Percentiles rank a stretch among this genome's conserved stretches.
phyloP scores from a whole-genome alignment of 2,888 invertebrate species.

The Drosophila heteroneura region DNA sequence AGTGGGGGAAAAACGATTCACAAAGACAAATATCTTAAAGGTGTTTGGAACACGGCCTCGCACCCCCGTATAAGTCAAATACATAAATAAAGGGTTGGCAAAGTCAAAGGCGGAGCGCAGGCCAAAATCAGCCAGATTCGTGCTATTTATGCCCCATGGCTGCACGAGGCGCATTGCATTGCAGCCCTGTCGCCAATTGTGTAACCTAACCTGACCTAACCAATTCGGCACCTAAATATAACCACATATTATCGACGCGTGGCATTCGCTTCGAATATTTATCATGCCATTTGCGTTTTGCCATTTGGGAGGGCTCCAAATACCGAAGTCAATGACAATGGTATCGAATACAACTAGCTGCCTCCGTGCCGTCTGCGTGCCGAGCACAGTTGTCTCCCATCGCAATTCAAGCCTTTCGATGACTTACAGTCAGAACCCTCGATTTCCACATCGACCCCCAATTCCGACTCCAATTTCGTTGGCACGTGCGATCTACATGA shows the following conservation, averaged over 20 bases:
- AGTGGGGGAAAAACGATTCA: neutral
- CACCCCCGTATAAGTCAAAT: neutral
- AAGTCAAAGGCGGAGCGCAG: slow-evolving; percentile 2
- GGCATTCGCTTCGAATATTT: slow-evolving; percentile 59
- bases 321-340: slow-evolving; percentile 53
- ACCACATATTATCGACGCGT: slow-evolving; percentile 42
- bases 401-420: slow-evolving; percentile 51
- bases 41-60: neutral
- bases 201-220: slow-evolving; percentile 10
- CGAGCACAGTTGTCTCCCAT: slow-evolving; percentile 20
- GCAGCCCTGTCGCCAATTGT: slow-evolving; percentile 28
- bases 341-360: slow-evolving; percentile 5
- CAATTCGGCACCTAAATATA: slow-evolving; percentile 43
- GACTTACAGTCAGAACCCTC: slow-evolving; percentile 11
- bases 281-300: slow-evolving; percentile 48
- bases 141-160: slow-evolving; percentile 3
- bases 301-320: slow-evolving; percentile 33
- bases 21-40: slow-evolving; percentile 19
- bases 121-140: slow-evolving; percentile 3
- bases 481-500: slow-evolving; percentile 61
- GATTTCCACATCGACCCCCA: slow-evolving; percentile 4
- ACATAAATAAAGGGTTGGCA: slow-evolving; percentile 24
- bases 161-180: slow-evolving; percentile 13
- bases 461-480: slow-evolving; percentile 7
- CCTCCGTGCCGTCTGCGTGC: slow-evolving; percentile 30